Evolutionary conservation across 2,888 invertebrate genomes (phyloP).

Genomic region (Lamproptera curius): DNA sequence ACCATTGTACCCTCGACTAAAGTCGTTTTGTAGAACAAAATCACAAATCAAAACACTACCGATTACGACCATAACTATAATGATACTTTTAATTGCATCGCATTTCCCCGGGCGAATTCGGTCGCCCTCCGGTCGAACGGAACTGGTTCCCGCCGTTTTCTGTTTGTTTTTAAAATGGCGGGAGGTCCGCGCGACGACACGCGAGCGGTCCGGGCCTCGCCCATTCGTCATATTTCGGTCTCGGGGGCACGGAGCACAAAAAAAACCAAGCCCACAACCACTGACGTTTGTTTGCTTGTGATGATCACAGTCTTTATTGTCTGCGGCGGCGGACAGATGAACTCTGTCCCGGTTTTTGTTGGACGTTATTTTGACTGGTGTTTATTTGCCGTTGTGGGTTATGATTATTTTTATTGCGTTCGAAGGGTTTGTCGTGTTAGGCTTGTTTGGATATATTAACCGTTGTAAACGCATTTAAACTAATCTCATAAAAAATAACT

Average conservation of each 20-base stretch:
- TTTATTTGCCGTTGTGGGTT: conserved; percentile 22
- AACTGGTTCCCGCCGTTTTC: conserved; percentile 71
- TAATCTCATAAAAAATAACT: no score
- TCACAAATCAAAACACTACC: no score
- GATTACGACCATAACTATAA: conserved; percentile 40
- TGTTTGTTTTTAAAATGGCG: conserved; percentile 79
- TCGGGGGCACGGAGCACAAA: conserved; percentile 62
- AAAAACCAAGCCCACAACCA: conserved; percentile 69
- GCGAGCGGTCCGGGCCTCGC: conserved; percentile 65
- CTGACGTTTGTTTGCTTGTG: conserved; percentile 71
- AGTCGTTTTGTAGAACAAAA: no score
- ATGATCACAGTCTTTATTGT: conserved; percentile 70
- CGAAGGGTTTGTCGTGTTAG: no score
- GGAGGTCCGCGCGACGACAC: conserved; percentile 77
- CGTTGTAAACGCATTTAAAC: no score
- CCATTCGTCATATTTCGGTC: conserved; percentile 75
- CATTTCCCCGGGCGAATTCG: conserved; percentile 71
- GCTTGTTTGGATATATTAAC: no score
- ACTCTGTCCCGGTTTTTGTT: conserved; percentile 43
- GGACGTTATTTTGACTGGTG: conserved; percentile 29
- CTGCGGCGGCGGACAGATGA: conserved; percentile 60
- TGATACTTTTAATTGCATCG: no score
- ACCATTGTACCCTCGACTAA: no score
- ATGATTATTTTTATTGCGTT: background rate
- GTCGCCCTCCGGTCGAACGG: conserved; percentile 69